Percentiles rank a stretch among this genome's conserved stretches.
Evolutionary conservation across 2,888 invertebrate genomes (phyloP).

Genomic region (Tigriopus californicus): DNA sequence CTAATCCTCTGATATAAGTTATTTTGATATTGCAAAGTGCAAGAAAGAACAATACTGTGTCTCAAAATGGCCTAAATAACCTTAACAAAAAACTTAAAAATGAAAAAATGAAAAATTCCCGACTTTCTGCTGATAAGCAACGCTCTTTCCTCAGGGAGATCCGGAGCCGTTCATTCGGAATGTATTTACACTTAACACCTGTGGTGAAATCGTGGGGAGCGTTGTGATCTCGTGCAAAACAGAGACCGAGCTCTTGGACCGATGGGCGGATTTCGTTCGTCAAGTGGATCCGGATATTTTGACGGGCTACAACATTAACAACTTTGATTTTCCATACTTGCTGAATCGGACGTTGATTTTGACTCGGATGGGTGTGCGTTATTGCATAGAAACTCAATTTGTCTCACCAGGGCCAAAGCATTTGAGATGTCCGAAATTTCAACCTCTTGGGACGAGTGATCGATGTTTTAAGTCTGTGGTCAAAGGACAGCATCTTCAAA

Average conservation of each 20-base stretch:
- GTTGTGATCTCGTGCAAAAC: conserved; percentile 67
- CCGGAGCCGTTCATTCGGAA: conserved; percentile 71
- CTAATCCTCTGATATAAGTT: no score
- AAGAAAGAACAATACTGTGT: no score
- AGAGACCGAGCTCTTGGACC: conserved; percentile 46
- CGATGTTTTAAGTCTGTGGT: conserved; percentile 57
- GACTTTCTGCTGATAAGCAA: no score
- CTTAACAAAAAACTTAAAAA: no score
- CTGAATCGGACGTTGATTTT: conserved; percentile 43
- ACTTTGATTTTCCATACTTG: conserved; percentile 93
- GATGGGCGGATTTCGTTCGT: conserved; percentile 85
- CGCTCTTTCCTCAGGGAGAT: conserved; percentile 22
- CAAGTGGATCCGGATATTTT: conserved; percentile 91
- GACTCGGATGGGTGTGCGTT: background rate
- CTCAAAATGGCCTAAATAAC: no score
- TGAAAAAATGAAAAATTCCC: no score
- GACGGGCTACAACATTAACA: conserved; percentile 97
- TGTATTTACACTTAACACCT: conserved; percentile 83
- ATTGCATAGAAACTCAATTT: background rate
- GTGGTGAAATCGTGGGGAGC: conserved; percentile 85
- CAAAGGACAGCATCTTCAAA: conserved; percentile 75
- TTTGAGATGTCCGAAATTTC: conserved; percentile 57
- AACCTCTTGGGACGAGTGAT: conserved; percentile 70
- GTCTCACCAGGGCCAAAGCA: conserved; percentile 46
- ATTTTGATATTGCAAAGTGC: no score